Base-by-base conservation (phyloP, 2,113 vertebrate species). In the Orycteropus afer region DNA sequence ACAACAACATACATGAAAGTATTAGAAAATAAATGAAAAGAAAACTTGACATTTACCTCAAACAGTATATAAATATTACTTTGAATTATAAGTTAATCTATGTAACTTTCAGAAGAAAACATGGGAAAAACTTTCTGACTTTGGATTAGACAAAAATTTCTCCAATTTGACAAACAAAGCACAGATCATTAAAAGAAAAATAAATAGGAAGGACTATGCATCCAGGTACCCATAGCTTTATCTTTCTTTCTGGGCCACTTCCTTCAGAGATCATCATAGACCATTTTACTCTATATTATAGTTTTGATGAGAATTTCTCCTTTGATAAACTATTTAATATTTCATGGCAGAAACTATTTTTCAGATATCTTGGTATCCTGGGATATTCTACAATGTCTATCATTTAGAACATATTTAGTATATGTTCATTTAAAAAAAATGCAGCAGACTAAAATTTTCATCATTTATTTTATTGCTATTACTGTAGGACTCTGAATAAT, bases 281-380 rank as follows among this genome's bases (percentile, higher is more conserved):
- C 22, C 15, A 55, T 57, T 55, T 78, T 74, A 79, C 59, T 71
- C 13, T 40, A 51, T 6, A 59, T 53, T 78, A 87, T 5, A 80
- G 3, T 89, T 82, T 55, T 73, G 32, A 49, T 49, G 59, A 91
- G 84, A 91, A 32, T 86, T 86, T 94, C 49, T 61, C 22, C 65
- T 92, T 85, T 92, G 15, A 8, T 63, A 42, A 87, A 92, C 18
- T 79, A 22, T 87, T 27, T 57, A 25, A 45, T 78, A 9, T 20
- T 13, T 71, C 5, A 77, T 4, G 40, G 17, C 29, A 85, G 57
- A 88, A 94, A 74, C 1, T 18, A 59, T 25, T 34, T 37, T 65
- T 86, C 2, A 78, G 25, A 67, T 6, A 32, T 73, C 2, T 49
- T 69, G 5, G 3, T 9, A 23, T 34, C 37, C 73, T 80, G n/a